These are phyloP conservation scores for Alexandromys fortis DNA, from an alignment of 2,113 vertebrate genomes.

Conservation along the genomic window DNA sequence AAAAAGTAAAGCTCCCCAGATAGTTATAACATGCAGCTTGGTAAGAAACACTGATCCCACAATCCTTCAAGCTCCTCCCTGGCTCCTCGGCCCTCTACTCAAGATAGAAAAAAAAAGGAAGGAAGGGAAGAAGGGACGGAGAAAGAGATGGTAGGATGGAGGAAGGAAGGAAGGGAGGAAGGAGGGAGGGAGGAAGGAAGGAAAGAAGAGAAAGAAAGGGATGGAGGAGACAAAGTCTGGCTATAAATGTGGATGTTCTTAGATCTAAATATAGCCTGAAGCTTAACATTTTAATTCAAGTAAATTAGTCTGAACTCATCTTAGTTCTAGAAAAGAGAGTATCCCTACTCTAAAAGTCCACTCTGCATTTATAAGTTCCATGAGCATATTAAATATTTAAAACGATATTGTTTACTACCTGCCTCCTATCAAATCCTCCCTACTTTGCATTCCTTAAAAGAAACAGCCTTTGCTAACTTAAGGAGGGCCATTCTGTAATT, in stretches of 20 bases:
- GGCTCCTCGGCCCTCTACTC: background rate
- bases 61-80: background rate
- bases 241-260: background rate
- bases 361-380: constrained; percentile 3
- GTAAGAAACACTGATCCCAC: background rate
- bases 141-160: too few species aligned
- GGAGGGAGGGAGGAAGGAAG: accelerated
- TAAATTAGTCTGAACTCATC: constrained; percentile 40
- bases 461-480: constrained; percentile 32
- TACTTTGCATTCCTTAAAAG: constrained; percentile 27
- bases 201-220: too few species aligned
- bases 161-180: too few species aligned
- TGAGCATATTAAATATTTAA: constrained; percentile 22
- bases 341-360: background rate
- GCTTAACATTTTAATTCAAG: constrained; percentile 33
- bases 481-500: background rate
- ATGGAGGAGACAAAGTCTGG: background rate
- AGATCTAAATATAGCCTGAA: background rate
- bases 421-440: background rate
- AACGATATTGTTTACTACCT: background rate
- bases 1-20: background rate
- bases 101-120: background rate
- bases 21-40: background rate
- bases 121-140: too few species aligned
- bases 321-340: background rate